Conservation (phyloP, 1,140 invertebrate genomes). For the Caenorhabditis briggsae region DNA sequence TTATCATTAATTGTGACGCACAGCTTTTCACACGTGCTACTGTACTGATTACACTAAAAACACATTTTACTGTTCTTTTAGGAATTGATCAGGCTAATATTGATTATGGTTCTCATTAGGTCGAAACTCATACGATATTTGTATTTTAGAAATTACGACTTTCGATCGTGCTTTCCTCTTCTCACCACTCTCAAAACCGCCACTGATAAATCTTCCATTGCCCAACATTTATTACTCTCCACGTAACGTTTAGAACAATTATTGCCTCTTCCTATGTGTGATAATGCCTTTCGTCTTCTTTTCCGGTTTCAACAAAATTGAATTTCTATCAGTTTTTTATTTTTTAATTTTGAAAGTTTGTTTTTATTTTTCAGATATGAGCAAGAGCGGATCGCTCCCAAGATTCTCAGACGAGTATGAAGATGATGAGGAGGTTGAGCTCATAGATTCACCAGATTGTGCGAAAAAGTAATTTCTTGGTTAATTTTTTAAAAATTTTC, state of each 20-base stretch:
- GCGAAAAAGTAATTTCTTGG: not conserved
- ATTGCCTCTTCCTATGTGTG: constrained; percentile 36
- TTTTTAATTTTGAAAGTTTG: not conserved
- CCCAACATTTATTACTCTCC: constrained; percentile 53
- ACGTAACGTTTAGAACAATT: constrained; percentile 45
- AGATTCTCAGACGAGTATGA: constrained; percentile 28
- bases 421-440: constrained; percentile 21
- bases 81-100: too few species aligned
- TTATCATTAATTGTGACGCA: not conserved
- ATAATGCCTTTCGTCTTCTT: constrained; percentile 31
- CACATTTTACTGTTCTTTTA: too few species aligned
- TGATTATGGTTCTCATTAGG: too few species aligned
- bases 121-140: not conserved
- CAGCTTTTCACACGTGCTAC: not conserved
- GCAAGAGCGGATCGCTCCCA: not conserved
- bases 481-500: not conserved
- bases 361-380: not conserved
- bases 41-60: not conserved
- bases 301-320: constrained; percentile 40
- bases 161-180: not conserved
- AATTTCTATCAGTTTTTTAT: not conserved
- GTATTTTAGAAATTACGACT: constrained; percentile 7
- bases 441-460: constrained; percentile 8
- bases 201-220: constrained; percentile 54
- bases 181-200: not conserved